Evolutionary conservation across 2,888 invertebrate genomes (phyloP).

Genomic region (Disparrhopalites patrizii): DNA sequence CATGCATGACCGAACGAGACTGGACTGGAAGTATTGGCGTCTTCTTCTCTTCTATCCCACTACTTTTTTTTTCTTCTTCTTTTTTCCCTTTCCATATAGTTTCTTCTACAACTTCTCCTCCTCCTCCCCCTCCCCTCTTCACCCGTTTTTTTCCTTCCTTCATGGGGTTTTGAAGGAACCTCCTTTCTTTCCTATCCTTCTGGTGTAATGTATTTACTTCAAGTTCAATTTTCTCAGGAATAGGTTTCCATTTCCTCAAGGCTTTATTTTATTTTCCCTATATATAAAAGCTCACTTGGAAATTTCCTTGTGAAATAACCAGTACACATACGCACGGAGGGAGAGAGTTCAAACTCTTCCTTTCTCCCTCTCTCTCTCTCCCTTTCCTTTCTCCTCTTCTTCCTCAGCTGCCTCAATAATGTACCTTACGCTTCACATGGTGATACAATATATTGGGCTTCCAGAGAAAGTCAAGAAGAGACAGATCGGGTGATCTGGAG

Average conservation of each 20-base stretch:
- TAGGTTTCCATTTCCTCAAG: slow-evolving; percentile 25
- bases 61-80: no score
- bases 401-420: not conserved
- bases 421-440: not conserved
- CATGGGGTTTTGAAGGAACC: no score
- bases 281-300: not conserved
- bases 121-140: not conserved
- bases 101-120: no score
- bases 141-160: not conserved
- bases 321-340: not conserved
- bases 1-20: slow-evolving; percentile 25
- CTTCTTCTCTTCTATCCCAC: not conserved
- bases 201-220: slow-evolving; percentile 28
- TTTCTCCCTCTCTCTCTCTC: slow-evolving; percentile 8
- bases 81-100: no score
- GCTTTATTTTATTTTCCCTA: slow-evolving; percentile 4
- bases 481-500: no score
- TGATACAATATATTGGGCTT: not conserved
- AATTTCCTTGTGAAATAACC: slow-evolving; percentile 13
- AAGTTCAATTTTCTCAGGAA: slow-evolving; percentile 25
- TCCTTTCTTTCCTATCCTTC: slow-evolving; percentile 16
- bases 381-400: not conserved
- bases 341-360: slow-evolving; percentile 15
- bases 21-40: slow-evolving; percentile 19
- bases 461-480: no score